Percentiles rank a stretch among this genome's conserved stretches.
Evolutionary conservation across 2,797 vertebrate genomes (phyloP).

Genomic region (Lophura swinhoii): DNA sequence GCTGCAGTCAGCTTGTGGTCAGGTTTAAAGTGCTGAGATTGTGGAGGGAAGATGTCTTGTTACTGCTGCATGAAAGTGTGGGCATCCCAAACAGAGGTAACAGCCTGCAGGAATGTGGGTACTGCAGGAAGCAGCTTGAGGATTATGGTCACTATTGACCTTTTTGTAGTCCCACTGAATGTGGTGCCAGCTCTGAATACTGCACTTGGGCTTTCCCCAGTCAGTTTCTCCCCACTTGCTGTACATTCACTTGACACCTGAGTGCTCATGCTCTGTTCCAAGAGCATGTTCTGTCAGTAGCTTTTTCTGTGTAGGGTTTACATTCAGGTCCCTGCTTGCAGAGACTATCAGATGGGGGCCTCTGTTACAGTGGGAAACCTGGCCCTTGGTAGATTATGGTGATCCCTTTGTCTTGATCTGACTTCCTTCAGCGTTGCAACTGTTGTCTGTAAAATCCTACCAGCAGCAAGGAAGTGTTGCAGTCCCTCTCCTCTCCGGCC

Average conservation of each 20-base stretch:
- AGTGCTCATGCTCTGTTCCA: neutral
- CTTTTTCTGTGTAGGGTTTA: neutral
- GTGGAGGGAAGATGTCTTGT: neutral
- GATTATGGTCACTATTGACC: accelerated
- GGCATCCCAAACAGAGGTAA: neutral
- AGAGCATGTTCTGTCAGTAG: neutral
- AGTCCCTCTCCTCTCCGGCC: neutral
- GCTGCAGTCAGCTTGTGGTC: neutral
- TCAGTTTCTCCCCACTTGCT: accelerated
- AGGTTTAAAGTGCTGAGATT: neutral
- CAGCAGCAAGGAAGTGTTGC: neutral
- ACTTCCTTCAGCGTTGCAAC: neutral
- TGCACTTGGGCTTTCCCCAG: accelerated
- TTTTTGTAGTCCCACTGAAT: accelerated
- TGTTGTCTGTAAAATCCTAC: neutral
- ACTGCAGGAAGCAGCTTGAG: neutral
- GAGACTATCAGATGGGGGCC: neutral
- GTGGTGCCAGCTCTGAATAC: neutral
- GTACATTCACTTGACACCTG: accelerated
- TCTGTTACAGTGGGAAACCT: accelerated
- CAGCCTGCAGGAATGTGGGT: neutral
- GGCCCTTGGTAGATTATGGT: neutral
- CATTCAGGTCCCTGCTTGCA: neutral
- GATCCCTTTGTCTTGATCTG: neutral
- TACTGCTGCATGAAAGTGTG: neutral